phyloP scores from a whole-genome alignment of 2,888 invertebrate genomes.

The Nymphalis c-album region DNA sequence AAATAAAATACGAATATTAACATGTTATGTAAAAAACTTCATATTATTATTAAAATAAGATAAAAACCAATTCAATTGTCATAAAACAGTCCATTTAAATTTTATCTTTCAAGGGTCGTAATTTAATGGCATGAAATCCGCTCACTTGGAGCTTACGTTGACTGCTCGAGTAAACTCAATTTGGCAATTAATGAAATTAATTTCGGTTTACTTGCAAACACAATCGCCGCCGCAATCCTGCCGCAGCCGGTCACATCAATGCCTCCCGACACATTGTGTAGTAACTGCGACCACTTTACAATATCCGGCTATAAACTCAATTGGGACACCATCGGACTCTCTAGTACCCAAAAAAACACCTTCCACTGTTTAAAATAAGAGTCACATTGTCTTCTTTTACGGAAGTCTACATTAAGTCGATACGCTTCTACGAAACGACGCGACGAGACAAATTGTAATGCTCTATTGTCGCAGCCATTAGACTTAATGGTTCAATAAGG shows the following conservation, averaged over 20 bases:
- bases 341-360: conserved; percentile 51
- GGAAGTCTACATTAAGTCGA: conserved; percentile 43
- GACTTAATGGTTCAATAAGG: conserved; percentile 74
- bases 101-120: background rate
- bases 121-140: conserved; percentile 19
- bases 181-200: conserved; percentile 44
- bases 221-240: conserved; percentile 50
- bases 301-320: conserved; percentile 79
- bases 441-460: conserved; percentile 75
- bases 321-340: conserved; percentile 54
- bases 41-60: too few species aligned
- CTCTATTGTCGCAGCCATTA: conserved; percentile 77
- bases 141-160: conserved; percentile 14
- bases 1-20: too few species aligned
- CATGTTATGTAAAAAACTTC: too few species aligned
- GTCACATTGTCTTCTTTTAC: conserved; percentile 49
- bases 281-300: conserved; percentile 75
- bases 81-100: background rate
- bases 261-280: conserved; percentile 64
- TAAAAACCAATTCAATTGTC: background rate
- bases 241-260: conserved; percentile 59
- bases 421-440: conserved; percentile 43
- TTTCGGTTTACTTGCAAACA: conserved; percentile 43
- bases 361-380: conserved; percentile 54
- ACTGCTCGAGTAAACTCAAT: conserved; percentile 34